A percentile compares a stretch with the other conserved stretches of the same genome.
These are phyloP conservation scores for Pseudorhombus dupliciocellatus DNA, from an alignment of 2,113 vertebrate species.

Conservation along the genomic window DNA sequence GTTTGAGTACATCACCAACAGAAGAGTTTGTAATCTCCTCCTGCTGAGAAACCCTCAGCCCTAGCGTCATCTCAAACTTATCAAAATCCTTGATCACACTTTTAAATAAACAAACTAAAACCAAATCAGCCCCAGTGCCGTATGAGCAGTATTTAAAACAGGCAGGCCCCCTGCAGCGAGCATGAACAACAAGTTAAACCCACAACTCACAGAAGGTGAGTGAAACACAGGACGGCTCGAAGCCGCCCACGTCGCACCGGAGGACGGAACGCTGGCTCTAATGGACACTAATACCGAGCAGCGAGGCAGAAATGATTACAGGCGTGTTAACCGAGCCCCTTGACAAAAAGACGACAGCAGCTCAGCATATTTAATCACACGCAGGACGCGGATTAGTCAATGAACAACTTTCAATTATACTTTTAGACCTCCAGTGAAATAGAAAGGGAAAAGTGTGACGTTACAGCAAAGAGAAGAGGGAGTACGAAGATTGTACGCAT, in stretches of 20 bases:
- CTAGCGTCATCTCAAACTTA: constrained; percentile 21
- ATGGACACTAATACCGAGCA: constrained; percentile 41
- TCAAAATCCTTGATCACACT: neutral
- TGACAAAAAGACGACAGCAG: constrained; percentile 36
- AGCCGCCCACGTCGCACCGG: constrained; percentile 21
- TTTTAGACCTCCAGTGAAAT: constrained; percentile 28
- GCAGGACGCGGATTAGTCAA: constrained; percentile 27
- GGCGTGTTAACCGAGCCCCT: constrained; percentile 34
- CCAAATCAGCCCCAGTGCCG: constrained; percentile 39
- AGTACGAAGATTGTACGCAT: neutral
- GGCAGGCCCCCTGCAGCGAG: neutral
- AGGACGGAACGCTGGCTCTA: constrained; percentile 16
- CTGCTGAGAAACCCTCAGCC: neutral
- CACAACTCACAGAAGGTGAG: constrained; percentile 29
- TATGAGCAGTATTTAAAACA: constrained; percentile 52
- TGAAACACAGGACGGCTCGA: neutral
- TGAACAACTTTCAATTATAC: constrained; percentile 25
- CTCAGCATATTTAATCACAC: constrained; percentile 18
- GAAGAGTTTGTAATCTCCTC: constrained; percentile 6
- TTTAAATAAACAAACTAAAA: constrained; percentile 67
- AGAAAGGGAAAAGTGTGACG: neutral
- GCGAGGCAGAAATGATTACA: constrained; percentile 32
- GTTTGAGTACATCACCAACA: neutral
- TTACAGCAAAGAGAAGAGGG: neutral
- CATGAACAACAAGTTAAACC: constrained; percentile 31